Evolutionary conservation across 2,797 vertebrate species (phyloP), one percentile per base, ranked within the genome.

Genomic region (Allobates femoralis): DNA sequence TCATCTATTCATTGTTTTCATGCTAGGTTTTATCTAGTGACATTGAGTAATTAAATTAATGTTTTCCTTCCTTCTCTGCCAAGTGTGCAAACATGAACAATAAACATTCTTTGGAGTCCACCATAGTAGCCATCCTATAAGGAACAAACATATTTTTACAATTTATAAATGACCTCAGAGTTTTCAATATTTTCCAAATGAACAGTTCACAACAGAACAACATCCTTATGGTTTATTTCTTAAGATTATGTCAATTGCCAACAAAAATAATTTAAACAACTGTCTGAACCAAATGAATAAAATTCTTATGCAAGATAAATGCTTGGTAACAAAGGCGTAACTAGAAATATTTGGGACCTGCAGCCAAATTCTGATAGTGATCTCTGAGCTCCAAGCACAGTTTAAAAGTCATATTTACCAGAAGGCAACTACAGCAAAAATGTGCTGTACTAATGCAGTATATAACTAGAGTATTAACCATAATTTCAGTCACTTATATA

Each of bases 181-280:
- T 56, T 3, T 56, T 28, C 28, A 12, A 21, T 55, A 30, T 58
- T 78, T 78, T 78, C 23, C 51, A 56, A 55, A 34, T 21, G 56
- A 32, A 34, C 30, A 30, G 15, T 6, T 19, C 32, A 2, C 37
- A 8, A 60, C 53, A 78, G 23, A 58, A 78, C 28, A 78, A 78
- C 30, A 37, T 58, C 53, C 76, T 78, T 34, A 58, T 74, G 71
- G 71, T 74, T 74, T 26, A 78, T 37, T 37, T 60, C 76, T 78
- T 78, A 78, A 78, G 30, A 78, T 78, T n/a, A 23, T 32, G 21
- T 58, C 30, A 78, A 23, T 58, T 78, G 76, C 30, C 76, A 78
- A 60, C 53, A 78, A 78, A 71, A n/a, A 37, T 18, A 14, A 37
- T 21, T 56, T 78, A 78, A 78, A 78, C 76, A 60, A 78, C 76